These are phyloP conservation scores for Tetrapedia diversipes DNA, from an alignment of 2,888 invertebrate species.

Conservation along the genomic window DNA sequence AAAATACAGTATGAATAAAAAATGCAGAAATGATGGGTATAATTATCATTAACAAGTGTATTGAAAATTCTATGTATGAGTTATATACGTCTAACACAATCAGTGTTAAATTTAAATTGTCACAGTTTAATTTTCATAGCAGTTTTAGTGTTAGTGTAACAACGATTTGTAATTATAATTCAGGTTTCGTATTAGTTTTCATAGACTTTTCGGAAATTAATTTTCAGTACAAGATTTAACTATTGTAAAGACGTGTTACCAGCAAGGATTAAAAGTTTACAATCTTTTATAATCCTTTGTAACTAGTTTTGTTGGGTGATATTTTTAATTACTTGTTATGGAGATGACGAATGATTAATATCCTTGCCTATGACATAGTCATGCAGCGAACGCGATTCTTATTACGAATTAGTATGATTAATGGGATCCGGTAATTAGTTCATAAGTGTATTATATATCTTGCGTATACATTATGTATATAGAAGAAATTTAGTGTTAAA, in stretches of 20 bases:
- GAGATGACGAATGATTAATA: conserved; percentile 6
- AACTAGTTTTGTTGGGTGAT: background rate
- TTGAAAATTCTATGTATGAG: background rate
- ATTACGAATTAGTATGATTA: conserved; percentile 10
- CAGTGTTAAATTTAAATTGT: background rate
- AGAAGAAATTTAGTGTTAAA: conserved; percentile 27
- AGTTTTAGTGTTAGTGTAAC: background rate
- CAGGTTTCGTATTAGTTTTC: background rate
- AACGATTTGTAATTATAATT: conserved; percentile 10
- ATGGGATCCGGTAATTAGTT: conserved; percentile 7
- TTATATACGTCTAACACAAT: background rate
- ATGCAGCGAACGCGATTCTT: conserved; percentile 15
- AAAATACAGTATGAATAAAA: background rate
- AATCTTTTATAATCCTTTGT: background rate
- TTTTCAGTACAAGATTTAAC: background rate
- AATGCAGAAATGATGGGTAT: no score
- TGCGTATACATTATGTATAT: background rate
- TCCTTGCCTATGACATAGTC: conserved; percentile 18
- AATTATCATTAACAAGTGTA: background rate
- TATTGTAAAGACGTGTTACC: background rate
- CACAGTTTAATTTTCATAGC: background rate
- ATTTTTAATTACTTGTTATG: background rate
- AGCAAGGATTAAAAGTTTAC: conserved; percentile 5
- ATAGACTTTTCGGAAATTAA: background rate
- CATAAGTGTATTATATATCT: conserved; percentile 16